These are phyloP conservation scores for Meteorus colon DNA, from an alignment of 2,888 invertebrate species.

Conservation along the genomic window DNA sequence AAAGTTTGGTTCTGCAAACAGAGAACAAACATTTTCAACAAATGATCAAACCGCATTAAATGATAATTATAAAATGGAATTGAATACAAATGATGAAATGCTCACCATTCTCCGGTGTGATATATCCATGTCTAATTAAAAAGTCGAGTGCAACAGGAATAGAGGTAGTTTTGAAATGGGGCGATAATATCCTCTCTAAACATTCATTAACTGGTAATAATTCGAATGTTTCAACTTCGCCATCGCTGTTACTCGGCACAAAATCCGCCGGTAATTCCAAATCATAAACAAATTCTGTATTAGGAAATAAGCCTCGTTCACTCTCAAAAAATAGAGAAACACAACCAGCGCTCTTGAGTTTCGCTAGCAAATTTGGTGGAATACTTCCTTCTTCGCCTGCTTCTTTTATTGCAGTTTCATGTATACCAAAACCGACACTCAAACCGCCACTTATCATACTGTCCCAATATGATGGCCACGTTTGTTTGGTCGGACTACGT, in stretches of 20 bases:
- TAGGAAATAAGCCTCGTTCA: conserved; percentile 93
- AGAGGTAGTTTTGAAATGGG: conserved; percentile 95
- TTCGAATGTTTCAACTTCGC: conserved; percentile 94
- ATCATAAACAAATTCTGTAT: conserved; percentile 95
- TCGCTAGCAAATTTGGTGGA: conserved; percentile 84
- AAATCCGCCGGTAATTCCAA: conserved; percentile 93
- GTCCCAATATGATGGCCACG: conserved; percentile 97
- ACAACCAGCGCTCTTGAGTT: conserved; percentile 85
- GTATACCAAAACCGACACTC: conserved; percentile 89
- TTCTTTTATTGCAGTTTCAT: conserved; percentile 94
- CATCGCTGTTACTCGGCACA: conserved; percentile 93
- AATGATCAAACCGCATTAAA: background rate
- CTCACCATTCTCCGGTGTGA: conserved; percentile 91
- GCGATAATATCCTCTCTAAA: conserved; percentile 85
- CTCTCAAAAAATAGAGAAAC: conserved; percentile 95
- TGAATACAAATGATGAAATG: conserved; percentile 7
- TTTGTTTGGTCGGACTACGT: conserved; percentile 92
- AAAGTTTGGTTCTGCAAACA: conserved; percentile 85
- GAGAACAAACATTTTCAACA: conserved; percentile 7
- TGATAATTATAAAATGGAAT: background rate
- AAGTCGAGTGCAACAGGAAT: conserved; percentile 94
- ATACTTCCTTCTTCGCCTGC: conserved; percentile 96
- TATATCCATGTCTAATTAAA: conserved; percentile 90
- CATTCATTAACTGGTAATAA: conserved; percentile 88
- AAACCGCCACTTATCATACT: conserved; percentile 96